Conservation (phyloP, 1,140 invertebrate species). For the Zophobas atratus region DNA sequence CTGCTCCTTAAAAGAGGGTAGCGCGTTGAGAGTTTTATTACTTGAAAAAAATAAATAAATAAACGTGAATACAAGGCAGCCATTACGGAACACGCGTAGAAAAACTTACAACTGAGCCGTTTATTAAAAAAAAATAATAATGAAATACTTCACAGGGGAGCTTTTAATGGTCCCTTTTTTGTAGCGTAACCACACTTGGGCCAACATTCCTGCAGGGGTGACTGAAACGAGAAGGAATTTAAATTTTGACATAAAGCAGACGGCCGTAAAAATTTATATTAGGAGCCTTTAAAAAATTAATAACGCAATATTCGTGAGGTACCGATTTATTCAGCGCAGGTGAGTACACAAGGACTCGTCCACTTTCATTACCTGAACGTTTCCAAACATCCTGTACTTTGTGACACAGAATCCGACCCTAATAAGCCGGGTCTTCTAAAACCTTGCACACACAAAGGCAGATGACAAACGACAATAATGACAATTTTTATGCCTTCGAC, state of each 20-base stretch:
- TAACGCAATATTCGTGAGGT: slow-evolving; percentile 26
- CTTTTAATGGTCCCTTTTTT: slow-evolving; percentile 11
- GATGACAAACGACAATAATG: slow-evolving; percentile 60
- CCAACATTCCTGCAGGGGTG: neutral
- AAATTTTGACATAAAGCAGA: slow-evolving; percentile 7
- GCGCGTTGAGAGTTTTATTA: slow-evolving; percentile 26
- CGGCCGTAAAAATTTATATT: slow-evolving; percentile 6
- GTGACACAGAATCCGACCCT: slow-evolving; percentile 58
- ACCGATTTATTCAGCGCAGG: slow-evolving; percentile 46
- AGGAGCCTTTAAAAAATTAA: slow-evolving; percentile 11
- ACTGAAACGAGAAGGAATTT: slow-evolving; percentile 5
- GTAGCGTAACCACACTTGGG: slow-evolving; percentile 7
- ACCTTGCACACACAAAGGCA: slow-evolving; percentile 56
- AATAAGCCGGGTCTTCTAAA: slow-evolving; percentile 59
- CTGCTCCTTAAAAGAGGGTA: slow-evolving; percentile 27
- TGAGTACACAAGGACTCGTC: slow-evolving; percentile 52
- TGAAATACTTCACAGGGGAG: slow-evolving; percentile 25
- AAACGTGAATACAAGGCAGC: neutral
- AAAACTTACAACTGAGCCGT: slow-evolving; percentile 9
- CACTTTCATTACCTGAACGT: slow-evolving; percentile 58
- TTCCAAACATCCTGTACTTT: slow-evolving; percentile 62
- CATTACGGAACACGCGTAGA: neutral
- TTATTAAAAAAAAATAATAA: slow-evolving; percentile 31
- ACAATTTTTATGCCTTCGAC: slow-evolving; percentile 58
- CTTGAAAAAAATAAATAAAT: slow-evolving; percentile 9